These are phyloP conservation scores for Sphinx pinastri DNA, from an alignment of 2,888 invertebrate genomes.

Conservation along the genomic window DNA sequence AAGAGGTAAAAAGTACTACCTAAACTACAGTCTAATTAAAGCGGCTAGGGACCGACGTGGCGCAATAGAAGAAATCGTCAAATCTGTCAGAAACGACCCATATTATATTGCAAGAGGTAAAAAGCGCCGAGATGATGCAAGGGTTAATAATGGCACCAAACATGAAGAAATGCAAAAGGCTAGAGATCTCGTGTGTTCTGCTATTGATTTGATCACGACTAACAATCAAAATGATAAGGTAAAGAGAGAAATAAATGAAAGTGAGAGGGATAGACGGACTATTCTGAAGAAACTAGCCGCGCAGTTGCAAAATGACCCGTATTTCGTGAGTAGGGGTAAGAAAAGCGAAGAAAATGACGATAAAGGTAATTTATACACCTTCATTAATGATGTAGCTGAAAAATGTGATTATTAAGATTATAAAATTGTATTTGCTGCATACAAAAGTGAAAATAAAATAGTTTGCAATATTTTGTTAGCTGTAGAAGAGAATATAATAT, in stretches of 20 bases:
- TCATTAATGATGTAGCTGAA: conserved; percentile 59
- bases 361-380: conserved; percentile 55
- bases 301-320: conserved; percentile 74
- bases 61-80: conserved; percentile 73
- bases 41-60: conserved; percentile 67
- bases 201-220: conserved; percentile 56
- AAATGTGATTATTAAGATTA: conserved; percentile 52
- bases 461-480: not conserved
- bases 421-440: conserved; percentile 7
- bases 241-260: conserved; percentile 64
- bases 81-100: conserved; percentile 77
- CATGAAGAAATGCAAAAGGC: conserved; percentile 56
- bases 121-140: conserved; percentile 52
- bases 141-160: conserved; percentile 44
- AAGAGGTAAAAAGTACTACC: conserved; percentile 67
- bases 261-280: conserved; percentile 69
- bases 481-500: conserved; percentile 14
- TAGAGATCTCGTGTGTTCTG: conserved; percentile 69
- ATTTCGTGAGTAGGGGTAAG: conserved; percentile 76
- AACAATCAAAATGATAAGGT: conserved; percentile 52
- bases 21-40: conserved; percentile 51
- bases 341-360: conserved; percentile 50
- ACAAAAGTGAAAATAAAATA: not conserved
- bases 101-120: conserved; percentile 83
- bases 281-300: conserved; percentile 72